These are phyloP conservation scores for Columba janthina DNA, from an alignment of 2,113 vertebrate species.

Conservation along the genomic window DNA sequence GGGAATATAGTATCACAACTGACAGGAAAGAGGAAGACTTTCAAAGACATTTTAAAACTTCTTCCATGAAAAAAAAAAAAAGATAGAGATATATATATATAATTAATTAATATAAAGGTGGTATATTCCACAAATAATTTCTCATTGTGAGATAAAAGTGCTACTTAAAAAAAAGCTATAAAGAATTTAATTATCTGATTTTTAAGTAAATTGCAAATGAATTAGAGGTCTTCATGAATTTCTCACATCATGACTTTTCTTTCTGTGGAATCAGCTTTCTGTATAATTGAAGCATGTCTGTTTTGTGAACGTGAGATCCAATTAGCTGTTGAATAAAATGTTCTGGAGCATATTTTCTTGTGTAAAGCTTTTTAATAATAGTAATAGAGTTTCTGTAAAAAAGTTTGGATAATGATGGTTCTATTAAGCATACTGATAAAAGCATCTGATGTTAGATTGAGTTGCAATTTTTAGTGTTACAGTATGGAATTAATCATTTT, in stretches of 20 bases:
- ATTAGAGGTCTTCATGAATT: slow-evolving; percentile 18
- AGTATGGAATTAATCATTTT: neutral
- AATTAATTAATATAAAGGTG: neutral
- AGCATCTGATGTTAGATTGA: neutral
- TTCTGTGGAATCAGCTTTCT: slow-evolving; percentile 3
- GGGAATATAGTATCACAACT: neutral
- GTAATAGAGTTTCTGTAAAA: neutral
- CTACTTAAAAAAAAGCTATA: neutral
- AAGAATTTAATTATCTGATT: neutral
- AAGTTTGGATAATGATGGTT: neutral
- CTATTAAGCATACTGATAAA: neutral
- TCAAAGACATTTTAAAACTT: neutral
- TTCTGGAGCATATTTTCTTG: neutral
- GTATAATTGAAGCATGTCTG: neutral
- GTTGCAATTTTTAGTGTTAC: neutral
- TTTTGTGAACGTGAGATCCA: neutral
- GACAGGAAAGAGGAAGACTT: neutral
- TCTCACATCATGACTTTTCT: neutral
- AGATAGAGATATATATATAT: no score
- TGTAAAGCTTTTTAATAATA: neutral
- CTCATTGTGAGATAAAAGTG: neutral
- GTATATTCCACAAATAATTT: neutral
- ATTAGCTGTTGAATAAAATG: neutral
- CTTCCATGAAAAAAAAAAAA: neutral
- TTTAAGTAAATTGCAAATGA: neutral